Evolutionary conservation across 1,140 invertebrate species (phyloP), one percentile per base, ranked within the genome.

Genomic region (Microplitis demolitor): DNA sequence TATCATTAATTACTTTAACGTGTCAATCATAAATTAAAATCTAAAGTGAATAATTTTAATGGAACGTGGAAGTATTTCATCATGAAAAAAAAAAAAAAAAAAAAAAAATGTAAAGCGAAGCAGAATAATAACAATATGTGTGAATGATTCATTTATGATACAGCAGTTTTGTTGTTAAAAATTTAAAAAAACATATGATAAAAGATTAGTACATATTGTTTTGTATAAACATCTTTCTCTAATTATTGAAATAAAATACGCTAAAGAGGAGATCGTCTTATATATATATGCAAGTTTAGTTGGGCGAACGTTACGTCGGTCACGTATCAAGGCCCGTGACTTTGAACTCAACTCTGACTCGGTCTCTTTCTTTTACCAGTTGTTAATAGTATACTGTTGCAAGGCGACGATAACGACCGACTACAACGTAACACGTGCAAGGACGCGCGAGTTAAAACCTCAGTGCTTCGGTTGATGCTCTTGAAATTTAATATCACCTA

Each of bases 271-370:
- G 24, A 24, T 31, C 6, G 14, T 24, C 16, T 24, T 24, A 58
- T 24, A 54, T n/a, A 54, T n/a, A 54, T n/a, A 54, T 14, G 13
- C 11, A 54, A 31, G 16, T 58, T 58, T 58, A 6, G n/a, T 58
- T 6, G 24, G 24, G 9, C 24, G 56, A 58, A 31, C 16, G 35
- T 58, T 72, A 58, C 70, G 33, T 72, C 63, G 70, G 70, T 72
- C 62, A 66, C 70, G 63, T 66, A 56, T 50, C 34, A 60, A 66
- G 34, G 76, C 74, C 76, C 80, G 71, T 79, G 79, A 79, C 79
- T 80, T 80, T 80, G 76, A 82, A 82, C 78, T 76, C 62, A 64
- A 13, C 34, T 45, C 39, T 53, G 33, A 37, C 53, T 72, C 34
- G 31, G 13, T 67, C 61, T 66, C 50, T 71, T 64, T 72, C 53